A percentile compares a stretch with the other conserved stretches of the same genome.
phyloP scores from a whole-genome alignment of 1,140 invertebrate species.

The Zaprionus inermis region DNA sequence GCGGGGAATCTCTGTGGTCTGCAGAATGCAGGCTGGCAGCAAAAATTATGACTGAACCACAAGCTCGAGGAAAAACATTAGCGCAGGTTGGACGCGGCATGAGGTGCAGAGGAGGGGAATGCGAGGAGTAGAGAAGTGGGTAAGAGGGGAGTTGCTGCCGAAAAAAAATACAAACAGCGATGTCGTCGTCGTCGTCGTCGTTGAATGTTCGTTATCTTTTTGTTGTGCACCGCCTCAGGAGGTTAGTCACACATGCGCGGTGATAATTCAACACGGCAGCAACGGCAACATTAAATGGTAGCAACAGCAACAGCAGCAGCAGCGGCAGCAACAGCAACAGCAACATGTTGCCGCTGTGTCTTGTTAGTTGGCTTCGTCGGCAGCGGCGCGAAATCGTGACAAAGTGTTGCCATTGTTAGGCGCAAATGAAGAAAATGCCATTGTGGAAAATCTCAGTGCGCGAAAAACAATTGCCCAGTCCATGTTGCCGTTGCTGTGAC shows the following conservation, averaged over 20 bases:
- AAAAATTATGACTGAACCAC: conserved; percentile 72
- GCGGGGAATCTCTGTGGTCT: conserved; percentile 51
- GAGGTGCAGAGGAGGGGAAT: no score
- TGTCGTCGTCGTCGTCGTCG: conserved; percentile 20
- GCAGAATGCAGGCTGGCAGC: conserved; percentile 39
- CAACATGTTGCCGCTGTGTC: conserved; percentile 77
- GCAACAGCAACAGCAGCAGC: conserved; percentile 45
- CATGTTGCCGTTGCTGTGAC: conserved; percentile 41
- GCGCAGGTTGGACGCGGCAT: conserved; percentile 63
- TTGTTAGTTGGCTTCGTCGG: conserved; percentile 62
- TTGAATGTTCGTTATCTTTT: conserved; percentile 57
- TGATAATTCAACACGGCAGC: conserved; percentile 75
- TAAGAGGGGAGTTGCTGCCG: conserved; percentile 5
- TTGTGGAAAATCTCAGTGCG: conserved; percentile 71
- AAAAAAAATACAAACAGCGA: not conserved
- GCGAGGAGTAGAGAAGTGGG: no score
- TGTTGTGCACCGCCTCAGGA: conserved; percentile 76
- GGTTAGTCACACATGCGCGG: conserved; percentile 78
- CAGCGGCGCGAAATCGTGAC: conserved; percentile 71
- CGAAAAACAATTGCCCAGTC: conserved; percentile 73
- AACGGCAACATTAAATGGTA: conserved; percentile 75
- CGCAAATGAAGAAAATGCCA: conserved; percentile 82
- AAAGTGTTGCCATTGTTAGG: conserved; percentile 81
- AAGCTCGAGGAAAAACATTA: conserved; percentile 63
- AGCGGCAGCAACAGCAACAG: conserved; percentile 31